Conservation (phyloP, 2,113 vertebrate species). For the Acanthochromis polyacanthus region DNA sequence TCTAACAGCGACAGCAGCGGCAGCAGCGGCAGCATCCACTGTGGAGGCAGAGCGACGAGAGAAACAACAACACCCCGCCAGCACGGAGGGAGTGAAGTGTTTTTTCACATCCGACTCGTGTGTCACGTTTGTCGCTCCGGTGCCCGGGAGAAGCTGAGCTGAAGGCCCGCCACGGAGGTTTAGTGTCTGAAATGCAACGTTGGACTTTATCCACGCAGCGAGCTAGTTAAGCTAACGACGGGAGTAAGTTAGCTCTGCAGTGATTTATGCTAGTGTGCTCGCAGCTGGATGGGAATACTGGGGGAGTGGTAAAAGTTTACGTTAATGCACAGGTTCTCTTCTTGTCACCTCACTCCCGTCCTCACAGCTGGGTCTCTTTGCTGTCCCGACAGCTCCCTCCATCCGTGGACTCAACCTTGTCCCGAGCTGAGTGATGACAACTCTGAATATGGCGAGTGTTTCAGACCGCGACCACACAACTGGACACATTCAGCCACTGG, state of each 20-base stretch:
- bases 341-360: background rate
- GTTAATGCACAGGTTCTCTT: background rate
- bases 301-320: slow-evolving; percentile 56
- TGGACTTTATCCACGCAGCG: slow-evolving; percentile 65
- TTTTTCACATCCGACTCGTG: accelerated
- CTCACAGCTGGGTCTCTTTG: background rate
- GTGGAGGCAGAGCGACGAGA: slow-evolving; percentile 10
- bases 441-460: slow-evolving; percentile 69
- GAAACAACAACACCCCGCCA: slow-evolving; percentile 5
- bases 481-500: slow-evolving; percentile 43
- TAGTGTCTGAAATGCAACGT: slow-evolving; percentile 13
- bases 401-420: slow-evolving; percentile 16
- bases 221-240: slow-evolving; percentile 61
- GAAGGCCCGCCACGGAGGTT: slow-evolving; percentile 13
- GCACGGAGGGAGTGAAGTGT: background rate
- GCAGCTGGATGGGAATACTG: slow-evolving; percentile 13
- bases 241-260: slow-evolving; percentile 59
- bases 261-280: slow-evolving; percentile 52
- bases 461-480: slow-evolving; percentile 39
- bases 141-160: background rate
- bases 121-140: background rate
- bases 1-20: slow-evolving; percentile 50
- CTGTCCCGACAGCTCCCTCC: background rate
- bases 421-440: slow-evolving; percentile 33
- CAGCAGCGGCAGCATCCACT: slow-evolving; percentile 41